Evolutionary conservation across 2,113 vertebrate genomes (phyloP), one percentile per base, ranked within the genome.

Genomic region (Mugil cephalus): DNA sequence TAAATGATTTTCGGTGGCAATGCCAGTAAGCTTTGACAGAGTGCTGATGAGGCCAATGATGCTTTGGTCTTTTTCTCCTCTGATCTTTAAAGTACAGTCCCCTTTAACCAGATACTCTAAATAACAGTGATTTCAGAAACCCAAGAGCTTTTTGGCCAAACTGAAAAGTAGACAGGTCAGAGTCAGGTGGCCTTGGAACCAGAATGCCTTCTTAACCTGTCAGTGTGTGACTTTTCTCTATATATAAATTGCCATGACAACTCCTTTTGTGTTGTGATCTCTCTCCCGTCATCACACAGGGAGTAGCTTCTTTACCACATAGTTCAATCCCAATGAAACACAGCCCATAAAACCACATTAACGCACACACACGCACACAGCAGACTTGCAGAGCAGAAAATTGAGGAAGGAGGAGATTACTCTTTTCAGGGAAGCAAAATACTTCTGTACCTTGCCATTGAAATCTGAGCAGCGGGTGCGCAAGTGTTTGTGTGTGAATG

Each of bases 211-310:
- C 86, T 88, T 43, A 74, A 79, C 55, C 14, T 17, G 58, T 83
- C 54, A 47, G 67, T 59, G 74, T 79, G 80, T 69, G 82, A 84
- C 82, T 84, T 86, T 86, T 88, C 73, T 78, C 12, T 73, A 69
- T 21, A 53, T 60, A 69, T 69, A 86, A 73, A 80, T 74, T 65
- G 53, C 88, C 79, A 81, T 67, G 84, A 74, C 82, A 70, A 82
- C 85, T 69, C 43, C 56, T 65, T 77, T 85, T 88, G 85, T 88
- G 68, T 54, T 43, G 61, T 3, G 52, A 45, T 46, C 38, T 50
- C 38, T 68, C 62, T 76, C 73, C 71, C 47, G 67, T 87, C 84
- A 83, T 87, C 72, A 52, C 67, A 15, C 46, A 14, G 62, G 43
- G 48, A 78, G 60, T 43, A 56, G 50, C 65, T 54, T 2, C 62